Base-by-base conservation (phyloP, 37 sponge, comb jelly and placozoan genomes). In the Aplysina aerophoba region DNA sequence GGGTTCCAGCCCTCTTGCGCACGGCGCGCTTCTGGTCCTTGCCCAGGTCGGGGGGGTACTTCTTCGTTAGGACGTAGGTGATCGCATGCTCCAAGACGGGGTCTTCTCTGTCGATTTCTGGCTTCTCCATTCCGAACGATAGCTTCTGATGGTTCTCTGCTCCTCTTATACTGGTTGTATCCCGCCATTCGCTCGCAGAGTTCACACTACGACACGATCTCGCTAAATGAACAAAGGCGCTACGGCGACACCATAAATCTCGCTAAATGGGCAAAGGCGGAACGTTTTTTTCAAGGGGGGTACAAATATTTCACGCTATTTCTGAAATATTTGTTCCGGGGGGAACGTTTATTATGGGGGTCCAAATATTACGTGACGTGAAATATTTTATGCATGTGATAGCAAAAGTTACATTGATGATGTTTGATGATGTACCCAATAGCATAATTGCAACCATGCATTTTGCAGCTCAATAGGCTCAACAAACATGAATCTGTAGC, bases 91-190 rank as follows among this genome's bases (percentile, higher is more conserved):
- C 69, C 28, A 15, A 67, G 69, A 67, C 69, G 69, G 69, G 69
- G 28, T 67, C 69, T 67, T 67, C 69, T 67, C 69, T 67, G 69
- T 67, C 27, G 69, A 67, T 28, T 67, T 67, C 69, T n/a, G 69
- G 69, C 69, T 67, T 67, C 69, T 67, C 69, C 69, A 67, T 67
- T 67, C 69, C n/a, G 69, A 67, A 67, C 27, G 69, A 67, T 67
- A 67, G 69, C 69, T 67, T 67, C 69, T 67, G n/a, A 67, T 67
- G 28, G 69, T 16, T 67, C 28, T 67, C 69, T 67, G 69, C 69
- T 67, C 69, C 69, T 67, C 69, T 67, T 67, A 67, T 67, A 67
- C 69, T 67, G 27, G 28, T 67, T 67, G 69, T 67, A 24, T 67
- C 69, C 69, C 28, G 69, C 69, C 69, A 67, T 67, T 22, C 27